A percentile compares a stretch with the other conserved stretches of the same genome.
Conservation (phyloP, 2,113 vertebrate genomes). For the Numida meleagris region DNA sequence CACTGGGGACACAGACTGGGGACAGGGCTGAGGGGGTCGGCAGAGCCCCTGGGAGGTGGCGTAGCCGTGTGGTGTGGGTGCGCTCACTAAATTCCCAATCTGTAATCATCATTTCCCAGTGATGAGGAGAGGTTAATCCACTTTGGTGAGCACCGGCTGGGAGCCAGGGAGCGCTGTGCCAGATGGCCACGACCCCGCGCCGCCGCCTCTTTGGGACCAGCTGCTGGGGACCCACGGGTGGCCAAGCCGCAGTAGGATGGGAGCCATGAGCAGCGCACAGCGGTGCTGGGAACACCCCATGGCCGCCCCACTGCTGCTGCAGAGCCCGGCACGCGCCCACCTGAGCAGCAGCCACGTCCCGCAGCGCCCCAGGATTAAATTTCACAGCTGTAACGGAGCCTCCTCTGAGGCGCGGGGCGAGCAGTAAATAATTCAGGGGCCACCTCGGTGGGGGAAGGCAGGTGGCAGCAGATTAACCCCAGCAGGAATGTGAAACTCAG, state of each 20-base stretch:
- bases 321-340: neutral
- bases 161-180: slow-evolving; percentile 36
- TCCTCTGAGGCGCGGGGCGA: neutral
- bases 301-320: neutral
- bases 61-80: rapidly evolving
- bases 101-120: neutral
- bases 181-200: neutral
- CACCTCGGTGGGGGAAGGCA: neutral
- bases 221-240: neutral
- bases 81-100: neutral
- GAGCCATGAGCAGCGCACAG: neutral
- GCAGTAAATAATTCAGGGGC: slow-evolving; percentile 70
- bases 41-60: rapidly evolving
- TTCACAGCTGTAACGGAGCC: slow-evolving; percentile 66
- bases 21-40: too few relatives aligned
- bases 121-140: slow-evolving; percentile 21
- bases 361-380: slow-evolving; percentile 24
- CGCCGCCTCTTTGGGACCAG: neutral
- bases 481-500: neutral
- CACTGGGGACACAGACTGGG: neutral
- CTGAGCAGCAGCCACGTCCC: neutral
- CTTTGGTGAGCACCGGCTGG: neutral
- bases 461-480: neutral
- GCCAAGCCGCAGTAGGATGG: neutral
- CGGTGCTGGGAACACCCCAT: neutral